phyloP scores from a whole-genome alignment of 2,888 invertebrate species.

The Agelastica alni region DNA sequence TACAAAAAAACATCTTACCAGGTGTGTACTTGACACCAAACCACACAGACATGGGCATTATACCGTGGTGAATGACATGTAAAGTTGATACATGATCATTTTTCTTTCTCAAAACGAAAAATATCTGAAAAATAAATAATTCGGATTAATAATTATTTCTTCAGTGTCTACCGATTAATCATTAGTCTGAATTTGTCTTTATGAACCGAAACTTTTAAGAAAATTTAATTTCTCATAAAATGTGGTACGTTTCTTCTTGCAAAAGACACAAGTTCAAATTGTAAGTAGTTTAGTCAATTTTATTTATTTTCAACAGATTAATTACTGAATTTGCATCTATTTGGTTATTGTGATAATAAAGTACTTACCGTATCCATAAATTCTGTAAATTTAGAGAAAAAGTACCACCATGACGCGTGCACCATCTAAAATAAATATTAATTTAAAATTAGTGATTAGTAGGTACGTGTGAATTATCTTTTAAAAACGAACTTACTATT shows the following conservation, averaged over 20 bases:
- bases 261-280: no score
- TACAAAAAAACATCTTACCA: constrained; percentile 61
- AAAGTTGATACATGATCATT: constrained; percentile 89
- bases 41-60: constrained; percentile 98
- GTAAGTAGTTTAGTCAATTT: no score
- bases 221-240: no score
- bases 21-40: constrained; percentile 96
- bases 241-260: no score
- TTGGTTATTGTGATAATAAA: no score
- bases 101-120: constrained; percentile 94
- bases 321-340: no score
- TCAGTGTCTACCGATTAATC: no score
- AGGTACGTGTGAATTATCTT: not conserved
- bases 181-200: no score
- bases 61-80: constrained; percentile 95
- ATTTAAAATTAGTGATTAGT: not conserved
- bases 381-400: constrained; percentile 94
- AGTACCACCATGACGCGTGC: constrained; percentile 94
- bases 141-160: no score
- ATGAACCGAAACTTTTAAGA: no score
- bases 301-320: no score
- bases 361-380: constrained; percentile 90
- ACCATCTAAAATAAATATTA: constrained; percentile 75
- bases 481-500: constrained; percentile 71
- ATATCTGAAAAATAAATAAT: constrained; percentile 67